Conservation (phyloP, 2,113 vertebrate genomes). For the Eleginops maclovinus region DNA sequence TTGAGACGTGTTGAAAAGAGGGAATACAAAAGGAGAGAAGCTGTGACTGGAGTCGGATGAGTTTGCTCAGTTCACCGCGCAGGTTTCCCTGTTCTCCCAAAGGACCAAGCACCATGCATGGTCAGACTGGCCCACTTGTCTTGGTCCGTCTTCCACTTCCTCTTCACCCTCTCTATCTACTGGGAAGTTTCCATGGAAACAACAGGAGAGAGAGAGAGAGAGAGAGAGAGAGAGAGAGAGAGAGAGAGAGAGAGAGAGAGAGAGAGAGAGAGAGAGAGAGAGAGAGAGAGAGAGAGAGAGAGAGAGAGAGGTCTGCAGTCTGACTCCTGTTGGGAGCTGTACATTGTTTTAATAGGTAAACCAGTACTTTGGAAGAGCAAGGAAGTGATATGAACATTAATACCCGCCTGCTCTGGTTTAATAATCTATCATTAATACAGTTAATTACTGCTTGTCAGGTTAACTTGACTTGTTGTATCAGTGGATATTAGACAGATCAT, state of each 20-base stretch:
- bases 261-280: conserved; percentile 34
- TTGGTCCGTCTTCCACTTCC: conserved; percentile 70
- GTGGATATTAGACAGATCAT: conserved; percentile 55
- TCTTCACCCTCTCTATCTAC: conserved; percentile 66
- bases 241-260: conserved; percentile 30
- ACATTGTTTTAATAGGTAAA: conserved; percentile 40
- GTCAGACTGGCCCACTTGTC: conserved; percentile 79
- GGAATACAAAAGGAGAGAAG: background rate
- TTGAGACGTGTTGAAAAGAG: conserved; percentile 19
- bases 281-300: conserved; percentile 20
- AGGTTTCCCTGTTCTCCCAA: conserved; percentile 68
- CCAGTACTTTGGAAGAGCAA: conserved; percentile 26
- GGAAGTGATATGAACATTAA: conserved; percentile 17
- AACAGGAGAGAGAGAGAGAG: conserved; percentile 52
- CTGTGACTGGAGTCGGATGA: conserved; percentile 19
- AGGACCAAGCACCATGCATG: conserved; percentile 69
- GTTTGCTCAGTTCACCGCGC: conserved; percentile 45
- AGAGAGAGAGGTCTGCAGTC: conserved; percentile 51
- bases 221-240: conserved; percentile 31
- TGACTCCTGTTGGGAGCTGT: conserved; percentile 49
- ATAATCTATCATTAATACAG: conserved; percentile 53
- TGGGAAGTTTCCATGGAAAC: conserved; percentile 88
- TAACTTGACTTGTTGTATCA: conserved; percentile 48
- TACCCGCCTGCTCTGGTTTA: conserved; percentile 33
- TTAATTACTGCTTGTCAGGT: conserved; percentile 68